Evolutionary conservation across 2,888 invertebrate species (phyloP), one percentile per base, ranked within the genome.

Genomic region (Didymodactylos carnosus): DNA sequence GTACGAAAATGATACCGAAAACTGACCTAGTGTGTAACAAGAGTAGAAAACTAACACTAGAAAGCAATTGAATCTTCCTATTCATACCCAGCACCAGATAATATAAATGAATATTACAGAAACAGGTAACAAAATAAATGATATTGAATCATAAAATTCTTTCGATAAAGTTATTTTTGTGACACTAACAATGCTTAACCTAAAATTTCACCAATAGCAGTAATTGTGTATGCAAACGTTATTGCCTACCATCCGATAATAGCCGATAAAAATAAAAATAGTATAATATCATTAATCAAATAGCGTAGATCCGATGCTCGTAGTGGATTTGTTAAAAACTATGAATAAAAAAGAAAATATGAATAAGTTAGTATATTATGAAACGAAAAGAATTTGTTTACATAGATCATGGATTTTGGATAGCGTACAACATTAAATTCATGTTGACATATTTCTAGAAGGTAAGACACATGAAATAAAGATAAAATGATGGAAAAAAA

Each of bases 361-460:
- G 81, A 72, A 79, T 82, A 76, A 88, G 79, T 88, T 89, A 90
- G 82, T 84, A 87, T 39, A 78, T 77, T 35, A 41, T 53, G 41
- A 76, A 27, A 76, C 73, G 46, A 62, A 35, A 39, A 25, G 39
- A 14, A 19, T n/a, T 16, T 39, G 76, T 76, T 75, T 79, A 86
- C 86, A 82, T 84, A 81, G 35, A 78, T 77, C 29, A 86, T 78
- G 3, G 86, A 82, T 76, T 83, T 83, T 46, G 84, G 80, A 72
- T 79, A 87, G 40, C 89, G 86, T 78, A 86, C 85, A 0, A 89
- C 88, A n/a, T 85, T 82, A 79, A 89, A 90, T 71, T 86, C 83
- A 70, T 87, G 87, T 27, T 88, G 87, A 81, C 90, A 90, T 27
- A 90, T 85, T 80, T 90, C n/a, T n/a, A n/a, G n/a, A n/a, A n/a